These are phyloP conservation scores for Ricordea florida DNA, from an alignment of 92 coral and sea anemone species.

Conservation along the genomic window DNA sequence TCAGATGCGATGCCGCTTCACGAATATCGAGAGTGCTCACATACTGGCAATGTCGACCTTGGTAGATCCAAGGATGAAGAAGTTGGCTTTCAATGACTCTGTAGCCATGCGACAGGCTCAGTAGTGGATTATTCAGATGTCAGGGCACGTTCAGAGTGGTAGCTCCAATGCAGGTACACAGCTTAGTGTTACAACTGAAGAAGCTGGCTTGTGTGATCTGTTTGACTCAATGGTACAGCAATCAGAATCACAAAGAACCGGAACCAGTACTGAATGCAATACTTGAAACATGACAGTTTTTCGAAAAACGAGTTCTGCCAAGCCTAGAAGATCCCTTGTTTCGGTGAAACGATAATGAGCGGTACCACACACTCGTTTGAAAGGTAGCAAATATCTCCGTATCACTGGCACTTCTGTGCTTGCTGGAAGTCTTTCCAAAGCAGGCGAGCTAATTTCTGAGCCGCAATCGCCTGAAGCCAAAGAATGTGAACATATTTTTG, in stretches of 20 bases:
- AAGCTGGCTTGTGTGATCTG: conserved; percentile 15
- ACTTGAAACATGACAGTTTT: conserved; percentile 33
- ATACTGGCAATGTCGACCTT: conserved; percentile 21
- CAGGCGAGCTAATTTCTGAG: conserved; percentile 18
- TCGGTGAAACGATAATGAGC: conserved; percentile 13
- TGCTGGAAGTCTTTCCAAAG: conserved; percentile 12
- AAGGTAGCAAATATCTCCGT: conserved; percentile 18
- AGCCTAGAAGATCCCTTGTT: conserved; percentile 26
- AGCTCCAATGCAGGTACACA: background rate
- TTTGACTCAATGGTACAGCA: conserved; percentile 39
- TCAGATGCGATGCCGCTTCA: conserved; percentile 29
- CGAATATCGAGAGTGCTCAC: background rate
- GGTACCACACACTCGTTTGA: background rate
- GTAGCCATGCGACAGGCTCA: conserved; percentile 5
- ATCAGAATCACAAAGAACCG: conserved; percentile 9
- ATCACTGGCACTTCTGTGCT: conserved; percentile 17
- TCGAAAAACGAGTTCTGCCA: conserved; percentile 22
- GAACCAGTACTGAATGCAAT: background rate
- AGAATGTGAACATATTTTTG: conserved; percentile 18
- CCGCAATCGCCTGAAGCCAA: conserved; percentile 16
- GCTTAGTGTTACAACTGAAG: background rate
- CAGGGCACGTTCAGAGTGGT: background rate
- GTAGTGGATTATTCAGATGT: conserved; percentile 12
- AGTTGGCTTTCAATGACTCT: conserved; percentile 23
- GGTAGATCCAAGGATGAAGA: conserved; percentile 42